These are phyloP conservation scores for Nasua narica DNA, from an alignment of 2,797 vertebrate species.

Conservation along the genomic window DNA sequence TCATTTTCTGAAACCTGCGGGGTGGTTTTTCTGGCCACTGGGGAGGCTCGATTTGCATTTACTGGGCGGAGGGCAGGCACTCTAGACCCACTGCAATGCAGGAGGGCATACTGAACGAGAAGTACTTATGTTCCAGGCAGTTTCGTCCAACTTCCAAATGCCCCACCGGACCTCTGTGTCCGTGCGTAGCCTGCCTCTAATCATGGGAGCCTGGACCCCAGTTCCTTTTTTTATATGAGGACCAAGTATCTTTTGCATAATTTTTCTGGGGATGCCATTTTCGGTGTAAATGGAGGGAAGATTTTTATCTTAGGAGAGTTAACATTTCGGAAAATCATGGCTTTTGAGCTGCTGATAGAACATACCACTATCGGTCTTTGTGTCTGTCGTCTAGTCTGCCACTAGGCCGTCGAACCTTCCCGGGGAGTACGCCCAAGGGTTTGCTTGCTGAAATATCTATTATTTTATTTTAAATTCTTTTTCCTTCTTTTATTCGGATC, in stretches of 20 bases:
- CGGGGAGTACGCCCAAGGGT: background rate
- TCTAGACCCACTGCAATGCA: background rate
- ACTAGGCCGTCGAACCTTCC: background rate
- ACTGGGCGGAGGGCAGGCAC: background rate
- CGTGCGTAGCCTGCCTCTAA: background rate
- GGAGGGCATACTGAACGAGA: background rate
- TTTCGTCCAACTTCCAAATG: background rate
- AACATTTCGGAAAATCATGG: background rate
- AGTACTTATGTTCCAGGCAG: background rate
- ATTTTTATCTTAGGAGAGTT: background rate
- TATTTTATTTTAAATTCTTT: background rate
- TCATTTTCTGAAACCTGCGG: background rate
- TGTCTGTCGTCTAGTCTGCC: background rate
- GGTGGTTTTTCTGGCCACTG: background rate
- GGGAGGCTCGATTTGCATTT: background rate
- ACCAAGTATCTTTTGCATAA: background rate
- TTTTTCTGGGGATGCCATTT: background rate
- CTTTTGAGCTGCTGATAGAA: background rate
- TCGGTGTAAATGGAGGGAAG: background rate
- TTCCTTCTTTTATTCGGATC: background rate
- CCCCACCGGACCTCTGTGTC: background rate
- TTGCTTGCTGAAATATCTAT: background rate
- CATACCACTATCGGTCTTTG: background rate
- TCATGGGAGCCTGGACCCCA: background rate
- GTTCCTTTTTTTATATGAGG: background rate